phyloP scores from a whole-genome alignment of 2,888 invertebrate species.

The Eulithis prunata region DNA sequence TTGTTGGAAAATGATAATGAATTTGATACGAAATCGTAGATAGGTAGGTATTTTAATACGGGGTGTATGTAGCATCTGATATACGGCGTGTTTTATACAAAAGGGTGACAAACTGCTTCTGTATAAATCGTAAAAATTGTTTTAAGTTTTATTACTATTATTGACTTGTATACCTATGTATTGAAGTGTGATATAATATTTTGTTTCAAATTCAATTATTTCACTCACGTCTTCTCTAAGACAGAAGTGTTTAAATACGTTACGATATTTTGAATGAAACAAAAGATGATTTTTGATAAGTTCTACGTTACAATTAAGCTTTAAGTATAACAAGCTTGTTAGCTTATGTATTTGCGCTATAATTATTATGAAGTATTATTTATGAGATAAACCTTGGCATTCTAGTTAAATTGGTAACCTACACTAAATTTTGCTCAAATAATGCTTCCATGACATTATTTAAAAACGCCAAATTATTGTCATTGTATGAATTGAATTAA shows the following conservation, averaged over 20 bases:
- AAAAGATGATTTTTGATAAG: slow-evolving; percentile 11
- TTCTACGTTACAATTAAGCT: slow-evolving; percentile 12
- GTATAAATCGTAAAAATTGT: slow-evolving; percentile 47
- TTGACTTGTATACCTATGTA: slow-evolving; percentile 29
- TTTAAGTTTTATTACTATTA: slow-evolving; percentile 39
- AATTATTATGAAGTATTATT: slow-evolving; percentile 10
- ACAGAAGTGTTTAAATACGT: slow-evolving; percentile 16
- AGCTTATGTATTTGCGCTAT: slow-evolving; percentile 12
- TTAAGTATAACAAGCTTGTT: slow-evolving; percentile 14
- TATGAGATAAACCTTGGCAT: slow-evolving; percentile 2
- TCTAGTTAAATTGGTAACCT: slow-evolving; percentile 15
- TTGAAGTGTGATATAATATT: slow-evolving; percentile 62
- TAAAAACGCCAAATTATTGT: slow-evolving; percentile 44
- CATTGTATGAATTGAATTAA: slow-evolving; percentile 29
- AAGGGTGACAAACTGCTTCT: slow-evolving; percentile 55
- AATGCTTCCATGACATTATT: slow-evolving; percentile 43
- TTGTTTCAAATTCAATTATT: slow-evolving; percentile 45
- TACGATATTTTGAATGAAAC: slow-evolving; percentile 7
- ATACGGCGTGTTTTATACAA: slow-evolving; percentile 46
- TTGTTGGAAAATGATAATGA: slow-evolving; percentile 62
- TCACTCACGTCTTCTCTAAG: slow-evolving; percentile 49
- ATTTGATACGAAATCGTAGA: slow-evolving; percentile 81
- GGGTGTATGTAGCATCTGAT: slow-evolving; percentile 73
- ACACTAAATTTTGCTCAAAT: slow-evolving; percentile 41
- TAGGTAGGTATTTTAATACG: slow-evolving; percentile 83